Evolutionary conservation across 2,888 invertebrate genomes (phyloP), one percentile per base, ranked within the genome.

Genomic region (Idaea dimidiata): DNA sequence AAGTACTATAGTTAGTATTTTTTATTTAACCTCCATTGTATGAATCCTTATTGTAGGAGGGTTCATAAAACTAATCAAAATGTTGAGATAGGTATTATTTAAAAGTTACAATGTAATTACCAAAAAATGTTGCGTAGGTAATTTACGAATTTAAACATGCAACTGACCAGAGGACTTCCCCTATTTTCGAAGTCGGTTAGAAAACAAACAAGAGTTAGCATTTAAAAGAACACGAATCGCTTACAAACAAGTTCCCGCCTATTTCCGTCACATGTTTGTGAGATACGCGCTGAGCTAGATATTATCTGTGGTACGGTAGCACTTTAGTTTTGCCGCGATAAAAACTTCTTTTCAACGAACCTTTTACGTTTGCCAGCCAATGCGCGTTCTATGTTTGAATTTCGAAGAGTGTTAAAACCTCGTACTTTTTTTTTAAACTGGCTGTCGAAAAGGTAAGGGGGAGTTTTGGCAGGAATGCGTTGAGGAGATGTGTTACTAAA

Each of bases 281-380:
- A n/a, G 7, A 16, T 55, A 17, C 17, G 64, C 62, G 54, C 59
- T 59, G 63, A 62, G 64, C 65, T 60, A 69, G 73, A 72, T 71
- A 61, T 62, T 70, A 71, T 73, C 73, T 64, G 60, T 64, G 65
- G 65, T 62, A 64, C 63, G 65, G 65, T 62, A 64, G 66, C 71
- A 69, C 68, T 72, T 71, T 58, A 24, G 24, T 61, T 62, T 58
- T 66, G 64, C 62, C 59, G 66, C 67, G 68, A 68, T 72, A 71
- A 67, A 65, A 69, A 64, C 59, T 65, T 66, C 67, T 64, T 66
- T 70, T 67, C 68, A 67, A 58, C 54, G 58, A 57, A 61, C 62
- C 59, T 63, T 66, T 62, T 57, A 62, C 63, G 65, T 61, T 61
- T 65, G 62, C 63, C 65, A 66, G 62, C 67, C 66, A 62, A 67